Base-by-base conservation (phyloP, 2,888 invertebrate species). In the Zonitis immaculata region DNA sequence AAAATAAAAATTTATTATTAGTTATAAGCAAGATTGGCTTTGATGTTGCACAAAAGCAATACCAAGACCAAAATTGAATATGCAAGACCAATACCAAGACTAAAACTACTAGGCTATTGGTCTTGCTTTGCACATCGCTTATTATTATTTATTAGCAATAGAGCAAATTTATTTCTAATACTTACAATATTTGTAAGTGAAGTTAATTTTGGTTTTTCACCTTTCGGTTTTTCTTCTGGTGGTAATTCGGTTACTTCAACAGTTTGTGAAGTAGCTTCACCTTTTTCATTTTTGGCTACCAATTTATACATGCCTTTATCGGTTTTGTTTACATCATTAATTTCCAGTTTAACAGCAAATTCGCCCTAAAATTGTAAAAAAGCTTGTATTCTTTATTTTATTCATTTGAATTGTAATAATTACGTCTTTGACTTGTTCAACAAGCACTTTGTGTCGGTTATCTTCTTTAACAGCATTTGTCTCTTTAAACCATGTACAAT, bases 401-500 rank as follows among this genome's bases (percentile, higher is more conserved):
- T 3, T 7, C 25, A 11, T 11, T 51, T n/a, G n/a, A n/a, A 8
- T 20, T 20, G 3, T 25, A 48, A 48, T 51, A 63, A 78, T 77
- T 77, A 88, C 88, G 75, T 89, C 88, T 77, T 86, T 86, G 42
- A 89, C 80, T 78, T 90, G 87, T 73, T 89, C 87, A 55, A 91
- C 85, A 61, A 85, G 82, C 47, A 90, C 84, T 60, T 83, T 84
- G 72, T 89, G 91, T 63, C 89, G 82, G 28, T 83, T 80, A 74
- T 87, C 91, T 70, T 92, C 87, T 65, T 77, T 84, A 42, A 95
- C 88, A 16, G 88, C 87, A 63, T 80, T 83, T 14, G 83, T 77
- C 78, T 95, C 95, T 72, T 94, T 93, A 77, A 85, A 95, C 96
- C 97, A 97, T 35, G 89, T 90, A 72, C 95, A 91, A 60, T 90